A percentile compares a stretch with the other conserved stretches of the same genome.
phyloP scores from a whole-genome alignment of 2,888 invertebrate genomes.

The Drosophila paranaensis region DNA sequence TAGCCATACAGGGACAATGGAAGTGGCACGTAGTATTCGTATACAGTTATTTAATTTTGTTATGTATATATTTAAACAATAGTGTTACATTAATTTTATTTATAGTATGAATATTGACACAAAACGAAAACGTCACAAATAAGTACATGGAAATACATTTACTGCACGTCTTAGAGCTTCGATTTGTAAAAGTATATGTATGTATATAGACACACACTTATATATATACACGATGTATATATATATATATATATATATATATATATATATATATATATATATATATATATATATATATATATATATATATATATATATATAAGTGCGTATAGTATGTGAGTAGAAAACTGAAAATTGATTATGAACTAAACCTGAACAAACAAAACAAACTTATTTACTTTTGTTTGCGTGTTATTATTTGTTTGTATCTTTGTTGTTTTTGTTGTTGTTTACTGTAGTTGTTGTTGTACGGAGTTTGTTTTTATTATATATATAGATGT shows the following conservation, averaged over 20 bases:
- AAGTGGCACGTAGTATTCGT: conserved; percentile 8
- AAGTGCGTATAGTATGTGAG: conserved; percentile 32
- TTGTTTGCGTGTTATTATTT: conserved; percentile 58
- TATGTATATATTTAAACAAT: conserved; percentile 37
- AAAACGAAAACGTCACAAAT: conserved; percentile 67
- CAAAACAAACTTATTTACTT: conserved; percentile 60
- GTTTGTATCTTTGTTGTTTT: conserved; percentile 26
- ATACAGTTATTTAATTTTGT: conserved; percentile 21
- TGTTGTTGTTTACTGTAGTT: conserved; percentile 32
- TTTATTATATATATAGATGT: conserved; percentile 19
- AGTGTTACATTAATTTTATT: conserved; percentile 46
- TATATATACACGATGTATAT: conserved; percentile 20
- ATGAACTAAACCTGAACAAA: conserved; percentile 58
- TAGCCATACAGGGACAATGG: conserved; percentile 16
- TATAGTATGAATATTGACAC: conserved; percentile 44
- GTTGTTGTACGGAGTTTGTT: conserved; percentile 18
- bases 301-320: conserved; percentile 34
- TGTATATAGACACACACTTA: conserved; percentile 46
- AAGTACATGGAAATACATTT: conserved; percentile 74
- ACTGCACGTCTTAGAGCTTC: conserved; percentile 84
- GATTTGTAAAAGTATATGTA: conserved; percentile 70
- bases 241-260: conserved; percentile 34
- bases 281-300: conserved; percentile 19
- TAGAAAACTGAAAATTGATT: conserved; percentile 48
- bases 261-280: conserved; percentile 46